A percentile compares a stretch with the other conserved stretches of the same genome.
Evolutionary conservation across 1,140 invertebrate genomes (phyloP).

Genomic region (Gryllus bimaculatus): DNA sequence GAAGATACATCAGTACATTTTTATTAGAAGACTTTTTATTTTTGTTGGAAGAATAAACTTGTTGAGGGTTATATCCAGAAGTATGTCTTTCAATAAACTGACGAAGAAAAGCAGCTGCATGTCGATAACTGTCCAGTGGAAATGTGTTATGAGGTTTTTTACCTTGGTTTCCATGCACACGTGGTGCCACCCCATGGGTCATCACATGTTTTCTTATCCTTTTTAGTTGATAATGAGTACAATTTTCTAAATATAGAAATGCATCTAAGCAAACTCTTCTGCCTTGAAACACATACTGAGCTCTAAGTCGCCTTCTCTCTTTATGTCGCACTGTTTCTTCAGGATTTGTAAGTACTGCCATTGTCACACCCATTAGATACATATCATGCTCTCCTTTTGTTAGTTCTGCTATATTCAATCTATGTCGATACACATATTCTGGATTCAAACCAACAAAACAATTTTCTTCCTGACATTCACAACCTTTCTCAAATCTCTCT

Average conservation of each 20-base stretch:
- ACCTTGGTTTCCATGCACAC: slow-evolving; percentile 67
- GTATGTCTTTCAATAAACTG: slow-evolving; percentile 53
- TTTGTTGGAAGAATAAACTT: not conserved
- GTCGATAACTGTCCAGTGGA: slow-evolving; percentile 64
- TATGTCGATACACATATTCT: slow-evolving; percentile 61
- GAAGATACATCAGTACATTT: slow-evolving; percentile 49
- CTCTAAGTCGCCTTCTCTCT: slow-evolving; percentile 56
- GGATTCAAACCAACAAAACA: slow-evolving; percentile 62
- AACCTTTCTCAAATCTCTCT: slow-evolving; percentile 56
- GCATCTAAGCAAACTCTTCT: slow-evolving; percentile 66
- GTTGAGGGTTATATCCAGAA: slow-evolving; percentile 11
- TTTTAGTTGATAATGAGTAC: slow-evolving; percentile 69
- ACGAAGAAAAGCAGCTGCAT: slow-evolving; percentile 64
- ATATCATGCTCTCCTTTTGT: slow-evolving; percentile 65
- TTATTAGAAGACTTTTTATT: slow-evolving; percentile 35
- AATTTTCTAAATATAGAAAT: slow-evolving; percentile 69
- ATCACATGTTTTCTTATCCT: slow-evolving; percentile 66
- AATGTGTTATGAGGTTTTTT: slow-evolving; percentile 76
- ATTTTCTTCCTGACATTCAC: slow-evolving; percentile 64
- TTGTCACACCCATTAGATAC: slow-evolving; percentile 71
- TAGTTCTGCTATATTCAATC: slow-evolving; percentile 66
- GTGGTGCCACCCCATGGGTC: slow-evolving; percentile 63
- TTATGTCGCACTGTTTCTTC: slow-evolving; percentile 60
- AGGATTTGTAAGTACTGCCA: slow-evolving; percentile 66
- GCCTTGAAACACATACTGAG: slow-evolving; percentile 62